Conservation (phyloP, 2,797 vertebrate genomes). For the Myotis vivesi region DNA sequence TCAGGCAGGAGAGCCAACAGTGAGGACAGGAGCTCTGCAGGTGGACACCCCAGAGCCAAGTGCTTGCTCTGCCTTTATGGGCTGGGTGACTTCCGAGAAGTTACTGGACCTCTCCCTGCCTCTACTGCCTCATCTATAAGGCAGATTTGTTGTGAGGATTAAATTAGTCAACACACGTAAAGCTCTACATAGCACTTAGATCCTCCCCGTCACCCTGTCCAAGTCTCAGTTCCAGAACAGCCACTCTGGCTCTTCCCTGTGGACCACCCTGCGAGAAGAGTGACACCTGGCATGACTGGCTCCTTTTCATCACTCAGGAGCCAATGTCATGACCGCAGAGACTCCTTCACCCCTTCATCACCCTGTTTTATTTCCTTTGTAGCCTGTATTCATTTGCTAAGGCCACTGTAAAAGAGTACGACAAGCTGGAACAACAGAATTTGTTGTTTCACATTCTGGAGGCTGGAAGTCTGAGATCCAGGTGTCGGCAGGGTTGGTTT, state of each 20-base stretch:
- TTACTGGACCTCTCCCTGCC: not conserved
- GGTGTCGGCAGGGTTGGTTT: not conserved
- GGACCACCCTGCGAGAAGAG: rapidly evolving
- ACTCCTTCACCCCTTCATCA: not conserved
- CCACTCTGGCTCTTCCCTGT: not conserved
- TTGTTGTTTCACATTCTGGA: not conserved
- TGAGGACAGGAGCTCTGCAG: not conserved
- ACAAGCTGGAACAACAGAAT: not conserved
- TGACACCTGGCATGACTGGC: not conserved
- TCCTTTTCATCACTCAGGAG: not conserved
- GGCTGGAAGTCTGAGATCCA: not conserved
- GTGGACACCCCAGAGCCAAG: too few relatives aligned
- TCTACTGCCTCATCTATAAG: not conserved
- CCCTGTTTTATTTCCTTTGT: not conserved
- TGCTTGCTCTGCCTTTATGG: not conserved
- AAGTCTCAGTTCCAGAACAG: not conserved
- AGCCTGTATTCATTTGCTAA: not conserved
- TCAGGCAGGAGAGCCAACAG: not conserved
- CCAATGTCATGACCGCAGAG: not conserved
- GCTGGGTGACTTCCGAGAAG: not conserved
- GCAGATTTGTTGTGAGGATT: not conserved
- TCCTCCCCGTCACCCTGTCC: not conserved
- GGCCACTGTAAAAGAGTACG: not conserved
- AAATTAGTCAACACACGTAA: rapidly evolving
- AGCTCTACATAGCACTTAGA: not conserved